phyloP scores from a whole-genome alignment of 2,797 vertebrate genomes.

The Chanos chanos region DNA sequence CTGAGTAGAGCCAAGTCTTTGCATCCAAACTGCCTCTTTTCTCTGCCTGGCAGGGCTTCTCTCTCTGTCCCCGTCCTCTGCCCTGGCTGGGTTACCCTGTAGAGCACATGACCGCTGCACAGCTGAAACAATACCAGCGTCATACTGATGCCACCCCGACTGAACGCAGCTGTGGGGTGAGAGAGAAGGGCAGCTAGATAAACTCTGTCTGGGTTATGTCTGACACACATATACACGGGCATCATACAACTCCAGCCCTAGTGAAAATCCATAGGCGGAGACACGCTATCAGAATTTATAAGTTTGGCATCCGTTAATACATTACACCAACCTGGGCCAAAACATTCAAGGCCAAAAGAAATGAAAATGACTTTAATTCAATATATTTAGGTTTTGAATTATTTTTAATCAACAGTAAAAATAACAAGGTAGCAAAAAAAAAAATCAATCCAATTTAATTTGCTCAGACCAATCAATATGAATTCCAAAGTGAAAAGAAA shows the following conservation, averaged over 20 bases:
- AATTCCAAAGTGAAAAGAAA: slow-evolving; percentile 1
- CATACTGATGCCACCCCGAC: background rate
- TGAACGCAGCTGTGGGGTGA: background rate
- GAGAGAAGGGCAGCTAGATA: background rate
- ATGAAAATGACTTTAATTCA: background rate
- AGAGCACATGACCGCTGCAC: background rate
- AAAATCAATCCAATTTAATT: slow-evolving; percentile 9
- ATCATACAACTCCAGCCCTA: background rate
- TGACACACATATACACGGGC: background rate
- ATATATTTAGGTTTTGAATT: background rate
- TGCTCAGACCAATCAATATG: slow-evolving; percentile 23
- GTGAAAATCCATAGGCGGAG: too few relatives aligned
- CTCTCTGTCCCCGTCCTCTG: background rate
- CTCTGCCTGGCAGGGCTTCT: background rate
- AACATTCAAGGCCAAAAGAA: too few relatives aligned
- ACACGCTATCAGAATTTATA: too few relatives aligned
- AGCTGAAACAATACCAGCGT: background rate
- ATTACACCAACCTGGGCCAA: too few relatives aligned
- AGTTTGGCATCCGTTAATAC: too few relatives aligned
- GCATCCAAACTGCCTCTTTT: background rate
- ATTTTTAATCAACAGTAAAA: slow-evolving; percentile 14
- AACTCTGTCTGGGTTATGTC: background rate
- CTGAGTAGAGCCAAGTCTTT: background rate
- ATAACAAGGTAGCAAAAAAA: background rate
- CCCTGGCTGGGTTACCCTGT: slow-evolving; percentile 1